Evolutionary conservation across 2,888 invertebrate genomes (phyloP).

Genomic region (Protonemura montana): DNA sequence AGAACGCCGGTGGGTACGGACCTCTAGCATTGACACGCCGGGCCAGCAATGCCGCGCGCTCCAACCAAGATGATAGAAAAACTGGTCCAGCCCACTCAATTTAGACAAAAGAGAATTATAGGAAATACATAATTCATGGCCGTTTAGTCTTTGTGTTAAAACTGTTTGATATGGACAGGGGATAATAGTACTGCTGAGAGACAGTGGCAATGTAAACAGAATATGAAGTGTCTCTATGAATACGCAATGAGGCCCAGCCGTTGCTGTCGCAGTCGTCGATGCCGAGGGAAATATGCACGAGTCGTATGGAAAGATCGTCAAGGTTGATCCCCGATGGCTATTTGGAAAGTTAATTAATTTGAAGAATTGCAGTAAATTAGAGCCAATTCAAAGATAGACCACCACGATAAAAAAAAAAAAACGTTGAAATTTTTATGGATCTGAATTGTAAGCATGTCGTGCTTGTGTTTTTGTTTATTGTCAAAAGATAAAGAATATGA

Average conservation of each 20-base stretch:
- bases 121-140: slow-evolving; percentile 24
- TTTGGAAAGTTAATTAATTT: background rate
- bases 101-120: slow-evolving; percentile 2
- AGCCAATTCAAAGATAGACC: background rate
- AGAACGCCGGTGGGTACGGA: background rate
- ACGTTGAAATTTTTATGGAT: no score
- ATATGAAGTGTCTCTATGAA: background rate
- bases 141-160: slow-evolving; percentile 30
- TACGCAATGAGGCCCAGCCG: background rate
- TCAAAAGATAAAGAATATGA: background rate
- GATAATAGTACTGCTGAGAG: background rate
- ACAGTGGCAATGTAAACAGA: slow-evolving; percentile 14
- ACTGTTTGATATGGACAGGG: slow-evolving; percentile 24
- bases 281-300: background rate
- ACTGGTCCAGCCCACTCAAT: slow-evolving; percentile 36
- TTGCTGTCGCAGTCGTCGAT: background rate
- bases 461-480: background rate
- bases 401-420: background rate
- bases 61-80: background rate
- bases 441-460: background rate
- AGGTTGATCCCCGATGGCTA: background rate
- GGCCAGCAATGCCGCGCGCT: background rate
- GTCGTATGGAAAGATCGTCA: background rate
- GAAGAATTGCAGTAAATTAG: background rate
- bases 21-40: background rate